These are phyloP conservation scores for Apamea sordens DNA, from an alignment of 2,888 invertebrate genomes.

Conservation along the genomic window DNA sequence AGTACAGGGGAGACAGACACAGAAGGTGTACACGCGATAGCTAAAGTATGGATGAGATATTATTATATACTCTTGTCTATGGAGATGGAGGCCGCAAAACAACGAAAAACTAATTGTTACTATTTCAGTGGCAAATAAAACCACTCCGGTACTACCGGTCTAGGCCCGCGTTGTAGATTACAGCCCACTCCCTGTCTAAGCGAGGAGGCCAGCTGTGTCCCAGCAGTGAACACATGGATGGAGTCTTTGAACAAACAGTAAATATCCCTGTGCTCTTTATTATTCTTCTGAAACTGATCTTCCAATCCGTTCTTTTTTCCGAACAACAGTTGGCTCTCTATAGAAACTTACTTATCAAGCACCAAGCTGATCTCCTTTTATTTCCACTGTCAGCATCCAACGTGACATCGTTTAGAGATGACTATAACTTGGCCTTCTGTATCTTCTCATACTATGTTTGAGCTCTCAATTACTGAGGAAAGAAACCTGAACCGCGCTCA, in stretches of 20 bases:
- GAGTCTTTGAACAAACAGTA: neutral
- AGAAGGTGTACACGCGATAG: conserved; percentile 37
- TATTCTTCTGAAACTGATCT: neutral
- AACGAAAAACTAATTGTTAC: neutral
- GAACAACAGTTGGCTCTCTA: neutral
- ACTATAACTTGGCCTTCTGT: conserved; percentile 27
- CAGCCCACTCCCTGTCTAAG: neutral
- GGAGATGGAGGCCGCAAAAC: neutral
- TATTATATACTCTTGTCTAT: too few species aligned
- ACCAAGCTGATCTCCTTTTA: neutral
- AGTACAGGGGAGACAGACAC: neutral
- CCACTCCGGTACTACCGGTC: neutral
- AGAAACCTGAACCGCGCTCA: conserved; percentile 44
- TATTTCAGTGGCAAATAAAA: neutral
- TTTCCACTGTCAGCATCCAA: neutral
- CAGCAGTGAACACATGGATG: neutral
- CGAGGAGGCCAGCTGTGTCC: neutral
- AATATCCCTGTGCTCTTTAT: neutral
- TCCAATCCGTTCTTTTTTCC: neutral
- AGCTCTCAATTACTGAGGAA: conserved; percentile 59
- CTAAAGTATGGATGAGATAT: neutral
- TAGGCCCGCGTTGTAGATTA: neutral
- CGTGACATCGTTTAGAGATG: neutral
- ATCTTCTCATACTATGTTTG: conserved; percentile 17
- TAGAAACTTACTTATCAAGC: neutral